These are phyloP conservation scores for Amphiura filiformis DNA, from an alignment of 35 echinoderm and acorn worm genomes.

Conservation along the genomic window DNA sequence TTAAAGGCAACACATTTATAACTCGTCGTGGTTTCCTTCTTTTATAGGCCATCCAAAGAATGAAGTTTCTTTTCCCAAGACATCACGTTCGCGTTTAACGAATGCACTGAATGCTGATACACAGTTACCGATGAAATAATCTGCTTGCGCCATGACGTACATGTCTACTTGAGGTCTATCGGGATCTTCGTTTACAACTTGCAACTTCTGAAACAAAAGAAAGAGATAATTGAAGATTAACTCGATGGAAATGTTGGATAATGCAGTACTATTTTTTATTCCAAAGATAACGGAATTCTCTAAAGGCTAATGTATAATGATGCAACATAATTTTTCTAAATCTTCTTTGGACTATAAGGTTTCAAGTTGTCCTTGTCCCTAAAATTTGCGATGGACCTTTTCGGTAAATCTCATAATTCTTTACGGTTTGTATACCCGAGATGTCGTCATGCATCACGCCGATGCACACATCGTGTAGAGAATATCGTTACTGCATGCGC, in stretches of 20 bases:
- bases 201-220: slow-evolving; percentile 40
- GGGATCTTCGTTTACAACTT: slow-evolving; percentile 61
- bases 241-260: background rate
- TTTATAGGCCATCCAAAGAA: slow-evolving; percentile 26
- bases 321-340: too few relatives aligned
- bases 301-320: background rate
- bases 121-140: slow-evolving; percentile 91
- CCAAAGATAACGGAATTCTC: background rate
- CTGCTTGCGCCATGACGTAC: slow-evolving; percentile 71
- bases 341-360: too few relatives aligned
- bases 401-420: too few relatives aligned
- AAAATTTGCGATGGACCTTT: too few relatives aligned
- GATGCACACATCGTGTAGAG: too few relatives aligned
- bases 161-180: slow-evolving; percentile 79
- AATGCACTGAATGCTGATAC: slow-evolving; percentile 74
- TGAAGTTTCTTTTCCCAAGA: background rate
- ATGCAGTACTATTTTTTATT: background rate
- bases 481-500: too few relatives aligned
- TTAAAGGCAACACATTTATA: too few relatives aligned
- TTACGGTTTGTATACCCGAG: too few relatives aligned
- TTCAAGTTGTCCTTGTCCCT: too few relatives aligned
- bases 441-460: too few relatives aligned
- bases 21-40: background rate
- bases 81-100: slow-evolving; percentile 66
- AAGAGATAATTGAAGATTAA: background rate